Evolutionary conservation across 2,888 invertebrate species (phyloP), one percentile per base, ranked within the genome.

Genomic region (Sinelater perroti): DNA sequence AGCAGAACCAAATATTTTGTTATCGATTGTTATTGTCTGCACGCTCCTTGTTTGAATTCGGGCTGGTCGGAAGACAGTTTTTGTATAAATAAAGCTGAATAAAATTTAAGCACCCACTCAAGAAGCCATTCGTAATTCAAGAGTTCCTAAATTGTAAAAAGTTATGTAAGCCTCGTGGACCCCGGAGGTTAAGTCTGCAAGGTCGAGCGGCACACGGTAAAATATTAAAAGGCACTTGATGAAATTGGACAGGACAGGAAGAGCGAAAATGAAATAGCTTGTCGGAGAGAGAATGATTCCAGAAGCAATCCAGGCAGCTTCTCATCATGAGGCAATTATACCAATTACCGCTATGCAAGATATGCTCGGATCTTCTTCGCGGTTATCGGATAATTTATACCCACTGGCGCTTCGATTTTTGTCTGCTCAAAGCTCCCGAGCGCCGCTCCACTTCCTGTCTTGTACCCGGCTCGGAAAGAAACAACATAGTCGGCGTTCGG

Each of bases 191-290:
- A 61, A 65, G 61, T 60, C 63, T 64, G 60, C 64, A 65, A 66
- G 63, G 67, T 66, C 60, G 62, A 44, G 53, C 54, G 55, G 61
- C 61, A 57, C 45, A 53, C 56, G 61, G 60, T 68, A 65, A 68
- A 69, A 70, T 70, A 70, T 70, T 70, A 70, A 70, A 64, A 67
- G 65, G 65, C 65, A 67, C 68, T 68, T 68, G 68, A 70, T 69
- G 67, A 67, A 70, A 69, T 67, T 68, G 65, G 64, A 66, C 67
- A 54, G 59, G 53, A 60, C 47, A 56, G 55, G 60, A 62, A 62
- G 65, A 61, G 64, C 66, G 60, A 65, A 67, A 66, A 68, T 67
- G 65, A 70, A 70, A 70, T 70, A 65, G 69, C 67, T 68, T 66
- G 67, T 68, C 68, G 64, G 65, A 61, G 62, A 61, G 62, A 63